Evolutionary conservation across 2,113 vertebrate genomes (phyloP).

Genomic region (Prionailurus viverrinus): DNA sequence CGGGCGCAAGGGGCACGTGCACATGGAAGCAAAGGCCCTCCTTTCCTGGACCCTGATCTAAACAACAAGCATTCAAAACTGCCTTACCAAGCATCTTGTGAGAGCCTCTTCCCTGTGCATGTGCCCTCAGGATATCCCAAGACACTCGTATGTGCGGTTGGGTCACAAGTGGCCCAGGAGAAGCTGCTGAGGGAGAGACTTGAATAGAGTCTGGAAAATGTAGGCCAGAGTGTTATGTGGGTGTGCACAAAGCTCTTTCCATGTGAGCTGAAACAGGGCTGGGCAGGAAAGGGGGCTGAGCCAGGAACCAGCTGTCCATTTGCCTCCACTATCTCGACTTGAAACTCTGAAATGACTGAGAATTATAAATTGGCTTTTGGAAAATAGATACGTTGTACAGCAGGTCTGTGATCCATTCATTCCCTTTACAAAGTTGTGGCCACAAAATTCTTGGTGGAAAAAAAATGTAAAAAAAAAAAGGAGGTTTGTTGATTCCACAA

Average conservation of each 20-base stretch:
- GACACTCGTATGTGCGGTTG: background rate
- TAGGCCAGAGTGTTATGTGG: background rate
- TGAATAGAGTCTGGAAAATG: background rate
- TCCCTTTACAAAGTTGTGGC: background rate
- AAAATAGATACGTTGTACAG: background rate
- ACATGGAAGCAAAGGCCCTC: background rate
- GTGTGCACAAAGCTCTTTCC: background rate
- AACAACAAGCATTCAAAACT: background rate
- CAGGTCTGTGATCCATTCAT: background rate
- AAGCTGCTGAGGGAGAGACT: background rate
- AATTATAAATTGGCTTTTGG: background rate
- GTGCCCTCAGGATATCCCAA: too few relatives aligned
- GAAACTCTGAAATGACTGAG: background rate
- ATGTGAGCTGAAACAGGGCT: too few relatives aligned
- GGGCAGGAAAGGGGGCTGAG: background rate
- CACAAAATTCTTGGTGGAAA: background rate
- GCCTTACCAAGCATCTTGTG: background rate
- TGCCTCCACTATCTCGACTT: background rate
- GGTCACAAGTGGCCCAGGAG: background rate
- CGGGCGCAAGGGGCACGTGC: accelerated
- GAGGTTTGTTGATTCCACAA: background rate
- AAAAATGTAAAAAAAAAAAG: background rate
- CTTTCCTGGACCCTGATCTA: background rate
- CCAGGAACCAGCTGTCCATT: background rate
- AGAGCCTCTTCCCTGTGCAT: background rate